Evolutionary conservation across 1,140 invertebrate species (phyloP).

Genomic region (Halesus radiatus): DNA sequence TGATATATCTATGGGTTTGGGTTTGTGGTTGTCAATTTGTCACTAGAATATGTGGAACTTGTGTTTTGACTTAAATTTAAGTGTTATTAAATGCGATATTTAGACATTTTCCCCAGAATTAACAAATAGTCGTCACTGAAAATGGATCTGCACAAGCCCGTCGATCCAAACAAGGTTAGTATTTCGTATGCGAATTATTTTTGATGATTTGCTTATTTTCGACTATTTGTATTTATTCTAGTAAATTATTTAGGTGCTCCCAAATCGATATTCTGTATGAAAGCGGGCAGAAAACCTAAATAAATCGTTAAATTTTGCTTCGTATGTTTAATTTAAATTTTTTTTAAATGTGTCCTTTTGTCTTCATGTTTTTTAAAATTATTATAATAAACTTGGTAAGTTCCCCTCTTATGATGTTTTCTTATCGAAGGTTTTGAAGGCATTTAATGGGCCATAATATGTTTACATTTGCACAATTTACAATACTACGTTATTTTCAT

Average conservation of each 20-base stretch:
- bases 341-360: too few species aligned
- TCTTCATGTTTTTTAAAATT: too few species aligned
- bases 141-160: conserved; percentile 74
- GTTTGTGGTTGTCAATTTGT: conserved; percentile 10
- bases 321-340: too few species aligned
- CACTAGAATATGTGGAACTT: conserved; percentile 34
- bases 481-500: background rate
- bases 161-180: conserved; percentile 75
- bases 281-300: too few species aligned
- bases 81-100: background rate
- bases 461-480: too few species aligned
- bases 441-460: too few species aligned
- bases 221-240: background rate
- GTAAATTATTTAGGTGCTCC: conserved; percentile 8
- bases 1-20: too few species aligned
- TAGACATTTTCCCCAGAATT: background rate
- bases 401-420: too few species aligned
- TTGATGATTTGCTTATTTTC: conserved; percentile 3
- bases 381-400: too few species aligned
- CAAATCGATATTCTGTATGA: conserved; percentile 3
- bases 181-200: background rate
- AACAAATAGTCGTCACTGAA: conserved; percentile 45
- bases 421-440: too few species aligned
- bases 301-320: too few species aligned
- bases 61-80: conserved; percentile 8